These are phyloP conservation scores for Lasioglossum pauxillum DNA, from an alignment of 2,888 invertebrate genomes.

Conservation along the genomic window DNA sequence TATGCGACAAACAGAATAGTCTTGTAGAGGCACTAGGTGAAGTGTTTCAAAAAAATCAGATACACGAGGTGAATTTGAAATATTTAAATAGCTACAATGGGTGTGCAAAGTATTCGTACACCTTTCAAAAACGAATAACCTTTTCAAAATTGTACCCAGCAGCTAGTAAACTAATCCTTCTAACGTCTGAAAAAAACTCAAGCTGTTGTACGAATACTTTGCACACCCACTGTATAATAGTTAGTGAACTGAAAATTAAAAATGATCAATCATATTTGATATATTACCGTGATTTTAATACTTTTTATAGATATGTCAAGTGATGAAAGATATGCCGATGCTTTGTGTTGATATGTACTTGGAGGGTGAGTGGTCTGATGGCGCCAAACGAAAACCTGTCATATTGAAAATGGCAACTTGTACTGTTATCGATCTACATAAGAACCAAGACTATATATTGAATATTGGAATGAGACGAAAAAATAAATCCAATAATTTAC, in stretches of 20 bases:
- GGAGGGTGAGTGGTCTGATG: constrained; percentile 66
- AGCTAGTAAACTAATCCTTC: too few species aligned
- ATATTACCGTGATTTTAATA: constrained; percentile 6
- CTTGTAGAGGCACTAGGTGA: constrained; percentile 87
- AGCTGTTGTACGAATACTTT: too few species aligned
- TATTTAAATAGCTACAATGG: not conserved
- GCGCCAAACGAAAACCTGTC: constrained; percentile 58
- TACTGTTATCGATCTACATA: constrained; percentile 68
- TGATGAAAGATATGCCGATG: constrained; percentile 80
- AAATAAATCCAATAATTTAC: constrained; percentile 86
- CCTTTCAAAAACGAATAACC: too few species aligned
- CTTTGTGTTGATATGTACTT: constrained; percentile 75
- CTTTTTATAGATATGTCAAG: constrained; percentile 77
- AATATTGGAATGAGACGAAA: constrained; percentile 86
- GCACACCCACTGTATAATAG: not conserved
- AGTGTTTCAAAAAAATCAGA: constrained; percentile 89
- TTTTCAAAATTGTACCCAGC: too few species aligned
- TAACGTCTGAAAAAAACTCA: too few species aligned
- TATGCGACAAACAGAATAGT: constrained; percentile 87
- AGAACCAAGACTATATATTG: constrained; percentile 89
- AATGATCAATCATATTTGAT: not conserved
- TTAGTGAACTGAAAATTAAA: not conserved
- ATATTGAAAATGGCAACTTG: constrained; percentile 54
- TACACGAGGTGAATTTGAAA: constrained; percentile 87
- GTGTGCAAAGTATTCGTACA: too few species aligned